Conservation (phyloP, 53 echinoderm and acorn worm genomes). For the Apostichopus leukothele region DNA sequence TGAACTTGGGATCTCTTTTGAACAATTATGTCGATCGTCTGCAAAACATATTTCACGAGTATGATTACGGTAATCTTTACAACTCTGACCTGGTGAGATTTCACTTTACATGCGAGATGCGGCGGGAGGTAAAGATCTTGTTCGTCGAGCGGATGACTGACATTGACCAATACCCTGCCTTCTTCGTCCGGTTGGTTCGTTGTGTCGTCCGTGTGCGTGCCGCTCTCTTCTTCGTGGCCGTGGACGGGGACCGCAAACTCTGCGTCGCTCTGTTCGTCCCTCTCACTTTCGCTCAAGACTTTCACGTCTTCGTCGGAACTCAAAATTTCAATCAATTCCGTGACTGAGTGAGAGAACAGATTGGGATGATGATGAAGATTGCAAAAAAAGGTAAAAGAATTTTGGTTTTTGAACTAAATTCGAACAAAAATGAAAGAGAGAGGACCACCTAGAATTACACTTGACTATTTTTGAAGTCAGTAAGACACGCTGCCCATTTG, state of each 20-base stretch:
- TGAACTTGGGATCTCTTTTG: no score
- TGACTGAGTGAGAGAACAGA: neutral
- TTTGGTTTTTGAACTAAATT: neutral
- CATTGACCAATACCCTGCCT: conserved; percentile 86
- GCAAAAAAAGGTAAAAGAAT: neutral
- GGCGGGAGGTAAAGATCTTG: conserved; percentile 77
- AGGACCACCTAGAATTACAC: no score
- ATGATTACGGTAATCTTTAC: no score
- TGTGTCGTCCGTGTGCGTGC: conserved; percentile 85
- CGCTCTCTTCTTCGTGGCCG: conserved; percentile 60
- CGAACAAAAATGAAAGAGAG: no score
- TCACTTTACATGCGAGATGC: conserved; percentile 63
- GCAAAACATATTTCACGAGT: no score
- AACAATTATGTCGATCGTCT: no score
- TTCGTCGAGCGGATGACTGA: conserved; percentile 79
- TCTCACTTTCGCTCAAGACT: conserved; percentile 73
- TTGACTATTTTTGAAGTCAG: no score
- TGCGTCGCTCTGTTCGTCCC: conserved; percentile 54
- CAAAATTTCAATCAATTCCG: conserved; percentile 75
- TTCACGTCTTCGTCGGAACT: conserved; percentile 93
- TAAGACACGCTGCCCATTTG: neutral
- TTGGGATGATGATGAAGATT: neutral
- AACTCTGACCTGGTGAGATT: conserved; percentile 79
- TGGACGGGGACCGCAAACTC: conserved; percentile 12
- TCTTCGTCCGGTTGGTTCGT: conserved; percentile 72